phyloP scores from a whole-genome alignment of 2,888 invertebrate genomes.

The Himalopsyche kuldschensis region DNA sequence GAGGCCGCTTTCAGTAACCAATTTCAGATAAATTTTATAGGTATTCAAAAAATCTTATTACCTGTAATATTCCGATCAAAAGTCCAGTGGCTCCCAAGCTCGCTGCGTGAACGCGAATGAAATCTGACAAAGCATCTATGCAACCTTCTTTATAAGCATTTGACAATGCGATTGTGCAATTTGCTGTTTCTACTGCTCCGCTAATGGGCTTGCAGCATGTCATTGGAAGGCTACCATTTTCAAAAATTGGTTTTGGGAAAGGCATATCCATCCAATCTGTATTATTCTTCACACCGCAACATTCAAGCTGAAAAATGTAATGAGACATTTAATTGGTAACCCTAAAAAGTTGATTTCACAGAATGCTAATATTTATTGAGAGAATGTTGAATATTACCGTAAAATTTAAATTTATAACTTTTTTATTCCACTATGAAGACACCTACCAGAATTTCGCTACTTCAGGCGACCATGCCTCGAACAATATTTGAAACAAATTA shows the following conservation, averaged over 20 bases:
- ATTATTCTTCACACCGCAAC: conserved; percentile 62
- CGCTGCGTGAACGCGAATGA: conserved; percentile 67
- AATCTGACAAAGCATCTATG: conserved; percentile 58
- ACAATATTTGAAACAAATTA: too few relatives aligned
- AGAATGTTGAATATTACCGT: too few relatives aligned
- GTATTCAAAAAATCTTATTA: conserved; percentile 43
- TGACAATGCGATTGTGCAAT: conserved; percentile 47
- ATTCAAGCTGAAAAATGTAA: conserved; percentile 56
- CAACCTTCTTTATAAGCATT: conserved; percentile 54
- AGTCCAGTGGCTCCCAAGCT: conserved; percentile 74
- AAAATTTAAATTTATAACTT: too few relatives aligned
- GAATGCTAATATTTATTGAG: too few relatives aligned
- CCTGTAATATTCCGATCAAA: conserved; percentile 77
- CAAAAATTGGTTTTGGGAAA: conserved; percentile 10
- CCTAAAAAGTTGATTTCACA: too few relatives aligned
- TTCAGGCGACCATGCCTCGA: too few relatives aligned
- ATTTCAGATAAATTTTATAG: too few relatives aligned
- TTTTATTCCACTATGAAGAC: too few relatives aligned
- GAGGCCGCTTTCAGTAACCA: too few relatives aligned
- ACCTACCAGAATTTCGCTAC: too few relatives aligned
- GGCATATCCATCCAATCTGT: conserved; percentile 41
- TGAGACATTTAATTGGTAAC: too few relatives aligned
- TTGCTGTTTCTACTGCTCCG: conserved; percentile 50
- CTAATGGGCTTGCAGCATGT: conserved; percentile 61
- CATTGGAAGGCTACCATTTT: conserved; percentile 52